phyloP scores from a whole-genome alignment of 2,888 invertebrate species.

The Teleiodes luculella region DNA sequence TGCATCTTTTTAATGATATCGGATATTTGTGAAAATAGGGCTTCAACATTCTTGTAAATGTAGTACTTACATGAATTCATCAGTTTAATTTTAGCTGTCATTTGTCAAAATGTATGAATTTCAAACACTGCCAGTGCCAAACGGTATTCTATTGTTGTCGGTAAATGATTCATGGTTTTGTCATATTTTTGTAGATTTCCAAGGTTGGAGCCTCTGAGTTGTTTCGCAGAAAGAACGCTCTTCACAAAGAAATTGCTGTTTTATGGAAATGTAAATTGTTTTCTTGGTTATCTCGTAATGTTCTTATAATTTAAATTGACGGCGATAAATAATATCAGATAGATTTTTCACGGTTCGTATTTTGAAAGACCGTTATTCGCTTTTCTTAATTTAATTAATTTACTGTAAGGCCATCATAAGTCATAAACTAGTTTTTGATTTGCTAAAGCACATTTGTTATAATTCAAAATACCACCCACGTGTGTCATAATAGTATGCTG shows the following conservation, averaged over 20 bases:
- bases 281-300: too few relatives aligned
- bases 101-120: slow-evolving; percentile 57
- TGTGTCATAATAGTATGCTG: slow-evolving; percentile 36
- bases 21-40: too few relatives aligned
- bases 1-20: too few relatives aligned
- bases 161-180: slow-evolving; percentile 46
- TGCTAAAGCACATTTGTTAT: slow-evolving; percentile 27
- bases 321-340: background rate
- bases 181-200: slow-evolving; percentile 37
- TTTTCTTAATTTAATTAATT: slow-evolving; percentile 4
- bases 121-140: slow-evolving; percentile 51
- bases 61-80: slow-evolving; percentile 25
- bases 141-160: slow-evolving; percentile 54
- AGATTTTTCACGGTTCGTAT: background rate
- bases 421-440: slow-evolving; percentile 26
- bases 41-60: too few relatives aligned
- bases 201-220: slow-evolving; percentile 23
- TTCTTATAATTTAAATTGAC: too few relatives aligned
- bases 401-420: slow-evolving; percentile 4
- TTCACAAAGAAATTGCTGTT: background rate
- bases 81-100: slow-evolving; percentile 65
- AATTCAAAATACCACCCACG: slow-evolving; percentile 45
- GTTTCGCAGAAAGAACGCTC: background rate
- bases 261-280: background rate
- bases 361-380: background rate